Evolutionary conservation across 2,888 invertebrate genomes (phyloP).

Genomic region (Cephus spinipes): DNA sequence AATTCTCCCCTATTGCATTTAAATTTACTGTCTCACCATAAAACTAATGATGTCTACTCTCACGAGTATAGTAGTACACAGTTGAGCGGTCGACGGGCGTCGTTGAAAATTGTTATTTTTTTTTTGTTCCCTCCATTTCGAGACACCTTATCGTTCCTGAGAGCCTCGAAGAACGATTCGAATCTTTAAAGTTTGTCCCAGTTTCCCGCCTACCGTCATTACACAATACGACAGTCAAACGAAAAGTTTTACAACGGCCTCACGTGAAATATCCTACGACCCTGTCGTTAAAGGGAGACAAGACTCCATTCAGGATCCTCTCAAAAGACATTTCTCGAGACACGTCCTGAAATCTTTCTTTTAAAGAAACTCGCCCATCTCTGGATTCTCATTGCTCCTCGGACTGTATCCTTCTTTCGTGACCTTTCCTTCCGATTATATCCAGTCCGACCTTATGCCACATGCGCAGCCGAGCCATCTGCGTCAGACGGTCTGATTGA

Average conservation of each 20-base stretch:
- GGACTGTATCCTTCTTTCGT: not conserved
- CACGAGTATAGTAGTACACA: slow-evolving; percentile 16
- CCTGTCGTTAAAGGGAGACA: not conserved
- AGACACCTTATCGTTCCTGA: not conserved
- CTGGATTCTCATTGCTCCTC: not conserved
- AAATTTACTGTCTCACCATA: slow-evolving; percentile 51
- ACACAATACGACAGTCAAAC: slow-evolving; percentile 28
- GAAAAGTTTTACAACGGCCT: slow-evolving; percentile 31
- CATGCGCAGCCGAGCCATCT: not conserved
- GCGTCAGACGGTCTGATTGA: not conserved
- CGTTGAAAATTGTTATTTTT: slow-evolving; percentile 38
- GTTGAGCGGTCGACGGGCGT: slow-evolving; percentile 35
- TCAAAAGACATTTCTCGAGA: not conserved
- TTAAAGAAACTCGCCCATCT: not conserved
- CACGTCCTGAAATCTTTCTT: not conserved
- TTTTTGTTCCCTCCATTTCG: slow-evolving; percentile 23
- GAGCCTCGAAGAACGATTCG: slow-evolving; percentile 22
- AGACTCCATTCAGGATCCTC: not conserved
- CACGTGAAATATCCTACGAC: not conserved
- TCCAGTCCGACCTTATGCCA: not conserved
- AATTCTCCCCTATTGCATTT: slow-evolving; percentile 47
- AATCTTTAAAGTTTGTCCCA: slow-evolving; percentile 30
- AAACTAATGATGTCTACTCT: slow-evolving; percentile 50
- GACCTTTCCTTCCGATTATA: not conserved
- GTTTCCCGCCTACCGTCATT: slow-evolving; percentile 23